Evolutionary conservation across 2,888 invertebrate species (phyloP).

Genomic region (Shargacucullia verbasci): DNA sequence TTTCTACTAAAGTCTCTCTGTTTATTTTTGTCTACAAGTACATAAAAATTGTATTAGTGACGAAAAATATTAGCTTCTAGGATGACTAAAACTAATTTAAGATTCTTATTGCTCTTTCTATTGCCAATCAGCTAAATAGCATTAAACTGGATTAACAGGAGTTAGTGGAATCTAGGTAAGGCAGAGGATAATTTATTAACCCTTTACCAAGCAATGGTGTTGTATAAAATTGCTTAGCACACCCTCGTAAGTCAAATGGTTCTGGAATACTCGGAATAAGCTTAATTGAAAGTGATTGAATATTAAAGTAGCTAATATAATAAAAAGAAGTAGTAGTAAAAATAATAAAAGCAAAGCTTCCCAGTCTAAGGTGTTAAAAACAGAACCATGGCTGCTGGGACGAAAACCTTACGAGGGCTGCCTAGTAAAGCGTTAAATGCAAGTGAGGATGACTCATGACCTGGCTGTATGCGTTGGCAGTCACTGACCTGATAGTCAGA

Average conservation of each 20-base stretch:
- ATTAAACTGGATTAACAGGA: constrained; percentile 28
- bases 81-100: constrained; percentile 22
- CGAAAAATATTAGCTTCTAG: constrained; percentile 21
- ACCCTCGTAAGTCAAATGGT: constrained; percentile 37
- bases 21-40: constrained; percentile 9
- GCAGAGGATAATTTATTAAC: constrained; percentile 33
- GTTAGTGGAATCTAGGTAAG: constrained; percentile 30
- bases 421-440: constrained; percentile 53
- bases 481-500: constrained; percentile 96
- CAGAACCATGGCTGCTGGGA: not conserved
- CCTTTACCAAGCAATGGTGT: constrained; percentile 47
- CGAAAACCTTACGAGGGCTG: constrained; percentile 34
- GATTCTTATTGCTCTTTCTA: constrained; percentile 23
- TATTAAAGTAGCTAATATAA: constrained; percentile 1
- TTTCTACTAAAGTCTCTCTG: constrained; percentile 30
- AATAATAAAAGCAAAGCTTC: constrained; percentile 7
- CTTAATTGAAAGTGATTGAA: not conserved
- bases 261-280: not conserved
- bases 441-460: constrained; percentile 49
- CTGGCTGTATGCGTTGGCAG: constrained; percentile 34
- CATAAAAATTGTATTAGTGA: not conserved
- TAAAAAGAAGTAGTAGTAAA: not conserved
- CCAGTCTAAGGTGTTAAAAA: constrained; percentile 1
- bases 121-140: constrained; percentile 34
- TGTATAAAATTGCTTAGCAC: constrained; percentile 13